Base-by-base conservation (phyloP, 1,140 invertebrate species). In the Lanistes nyassanus region DNA sequence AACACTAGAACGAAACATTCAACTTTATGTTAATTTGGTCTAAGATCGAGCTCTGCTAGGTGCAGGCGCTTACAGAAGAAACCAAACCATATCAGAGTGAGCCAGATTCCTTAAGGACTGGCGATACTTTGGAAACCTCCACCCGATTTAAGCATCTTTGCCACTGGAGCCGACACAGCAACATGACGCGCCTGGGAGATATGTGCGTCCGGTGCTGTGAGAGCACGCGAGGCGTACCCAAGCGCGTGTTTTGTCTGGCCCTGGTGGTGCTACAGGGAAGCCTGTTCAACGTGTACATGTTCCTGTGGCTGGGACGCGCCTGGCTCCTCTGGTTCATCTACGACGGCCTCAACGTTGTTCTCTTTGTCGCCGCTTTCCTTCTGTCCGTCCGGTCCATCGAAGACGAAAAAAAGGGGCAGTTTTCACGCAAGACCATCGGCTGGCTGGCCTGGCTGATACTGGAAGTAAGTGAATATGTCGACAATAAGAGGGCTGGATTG, bases 371-470 rank as follows among this genome's bases (percentile, higher is more conserved):
- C 1, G 77, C 83, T 7, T 84, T 83, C 68, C 68, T 81, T 21
- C 81, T 84, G 51, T 82, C 83, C 0, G 80, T 79, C 76, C 74
- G 82, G 19, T 36, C 53, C 9, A 39, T 74, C 19, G 58, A 72
- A 16, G 71, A 47, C 9, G 9, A 47, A 6, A 47, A 37, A 2
- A 73, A 66, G 2, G 75, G 69, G 47, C 37, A 21, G 5, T 53
- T 36, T 55, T 26, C 16, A 23, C 26, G 26, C 11, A 53, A 53
- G n/a, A 51, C 91, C 1, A 78, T 91, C 3, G 87, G 86, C n/a
- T 92, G 92, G 81, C 80, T 90, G 37, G 88, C 91, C 0, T 92
- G 92, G 92, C 82, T 92, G 36, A 82, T 91, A 66, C 42, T 47
- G 42, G 42, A 47, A 16, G 42, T 47, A 16, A 47, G 42, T 16